A percentile compares a stretch with the other conserved stretches of the same genome.
These are phyloP conservation scores for Musca domestica DNA, from an alignment of 1,140 invertebrate genomes.

Conservation along the genomic window DNA sequence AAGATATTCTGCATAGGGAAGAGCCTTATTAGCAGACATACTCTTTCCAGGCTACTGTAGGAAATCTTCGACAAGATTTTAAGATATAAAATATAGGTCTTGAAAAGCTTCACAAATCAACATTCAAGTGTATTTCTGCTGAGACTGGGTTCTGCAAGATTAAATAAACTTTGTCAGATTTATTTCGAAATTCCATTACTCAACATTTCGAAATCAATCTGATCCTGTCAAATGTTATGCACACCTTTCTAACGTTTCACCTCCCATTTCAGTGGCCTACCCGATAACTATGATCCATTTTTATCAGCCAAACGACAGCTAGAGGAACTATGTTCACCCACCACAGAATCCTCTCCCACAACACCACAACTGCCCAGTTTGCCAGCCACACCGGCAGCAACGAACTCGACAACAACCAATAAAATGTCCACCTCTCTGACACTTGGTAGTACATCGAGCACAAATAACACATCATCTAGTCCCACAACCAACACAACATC, in stretches of 20 bases:
- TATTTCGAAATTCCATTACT: too few species aligned
- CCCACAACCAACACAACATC: constrained; percentile 28
- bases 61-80: too few species aligned
- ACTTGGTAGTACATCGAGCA: constrained; percentile 8
- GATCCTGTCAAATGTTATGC: not conserved
- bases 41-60: too few species aligned
- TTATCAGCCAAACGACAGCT: constrained; percentile 68
- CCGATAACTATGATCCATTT: constrained; percentile 65
- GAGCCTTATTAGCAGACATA: too few species aligned
- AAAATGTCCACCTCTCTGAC: constrained; percentile 34
- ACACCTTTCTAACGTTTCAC: not conserved
- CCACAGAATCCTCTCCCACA: constrained; percentile 27
- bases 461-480: constrained; percentile 22
- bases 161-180: too few species aligned
- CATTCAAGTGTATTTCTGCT: not conserved
- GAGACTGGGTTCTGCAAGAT: not conserved
- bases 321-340: constrained; percentile 62
- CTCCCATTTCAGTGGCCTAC: constrained; percentile 50
- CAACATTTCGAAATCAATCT: too few species aligned
- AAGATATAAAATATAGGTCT: too few species aligned
- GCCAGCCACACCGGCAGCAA: constrained; percentile 26
- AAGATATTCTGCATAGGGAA: too few species aligned
- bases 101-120: too few species aligned
- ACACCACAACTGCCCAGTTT: constrained; percentile 25
- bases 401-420: constrained; percentile 29